A percentile compares a stretch with the other conserved stretches of the same genome.
Evolutionary conservation across 2,888 invertebrate species (phyloP).

Genomic region (Scaeva pyrastri): DNA sequence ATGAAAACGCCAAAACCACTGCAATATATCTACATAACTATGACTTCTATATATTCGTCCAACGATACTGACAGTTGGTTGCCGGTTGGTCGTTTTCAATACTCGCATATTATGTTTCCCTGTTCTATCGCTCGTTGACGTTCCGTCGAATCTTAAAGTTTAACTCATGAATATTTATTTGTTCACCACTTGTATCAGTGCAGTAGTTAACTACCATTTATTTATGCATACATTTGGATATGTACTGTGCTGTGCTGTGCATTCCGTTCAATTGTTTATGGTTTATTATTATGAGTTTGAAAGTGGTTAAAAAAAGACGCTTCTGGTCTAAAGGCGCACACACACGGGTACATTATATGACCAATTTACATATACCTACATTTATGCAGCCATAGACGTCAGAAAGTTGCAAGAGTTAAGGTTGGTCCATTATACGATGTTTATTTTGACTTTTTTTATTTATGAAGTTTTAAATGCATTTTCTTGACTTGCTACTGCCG

Average conservation of each 20-base stretch:
- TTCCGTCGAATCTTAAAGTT: conserved; percentile 41
- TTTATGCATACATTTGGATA: not conserved
- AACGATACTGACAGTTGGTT: no score
- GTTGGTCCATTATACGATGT: conserved; percentile 51
- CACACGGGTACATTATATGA: no score
- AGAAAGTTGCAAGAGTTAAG: conserved; percentile 5
- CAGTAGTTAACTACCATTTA: conserved; percentile 24
- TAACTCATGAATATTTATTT: conserved; percentile 64
- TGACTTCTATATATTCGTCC: no score
- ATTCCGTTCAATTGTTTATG: conserved; percentile 67
- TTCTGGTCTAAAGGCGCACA: conserved; percentile 38
- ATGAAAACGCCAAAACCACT: conserved; percentile 36
- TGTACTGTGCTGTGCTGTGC: conserved; percentile 3
- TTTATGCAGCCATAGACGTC: conserved; percentile 55
- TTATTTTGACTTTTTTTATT: conserved; percentile 30
- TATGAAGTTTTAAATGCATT: conserved; percentile 49
- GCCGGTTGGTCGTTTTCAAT: not conserved
- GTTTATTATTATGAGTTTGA: conserved; percentile 63
- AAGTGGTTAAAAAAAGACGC: conserved; percentile 24
- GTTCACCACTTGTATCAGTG: conserved; percentile 11
- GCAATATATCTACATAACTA: no score
- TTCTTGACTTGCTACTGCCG: conserved; percentile 47
- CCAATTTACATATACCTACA: conserved; percentile 50
- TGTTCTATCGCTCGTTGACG: conserved; percentile 16
- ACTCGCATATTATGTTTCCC: not conserved